These are phyloP conservation scores for Phyllostomus discolor DNA, from an alignment of 2,113 vertebrate species.

Conservation along the genomic window DNA sequence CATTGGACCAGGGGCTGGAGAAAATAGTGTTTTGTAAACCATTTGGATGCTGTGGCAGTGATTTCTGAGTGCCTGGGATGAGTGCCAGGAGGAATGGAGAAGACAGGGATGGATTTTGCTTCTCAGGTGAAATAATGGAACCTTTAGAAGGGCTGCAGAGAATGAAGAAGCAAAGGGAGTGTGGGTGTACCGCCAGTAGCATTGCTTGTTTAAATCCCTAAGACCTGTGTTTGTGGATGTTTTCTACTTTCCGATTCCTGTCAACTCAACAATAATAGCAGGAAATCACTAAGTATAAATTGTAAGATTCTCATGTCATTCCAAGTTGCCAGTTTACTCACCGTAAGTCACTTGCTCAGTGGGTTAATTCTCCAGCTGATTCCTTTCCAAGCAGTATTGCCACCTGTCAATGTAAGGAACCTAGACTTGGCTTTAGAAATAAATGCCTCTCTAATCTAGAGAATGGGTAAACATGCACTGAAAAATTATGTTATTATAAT, in stretches of 20 bases:
- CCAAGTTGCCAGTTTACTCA: slow-evolving; percentile 1
- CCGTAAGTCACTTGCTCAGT: not conserved
- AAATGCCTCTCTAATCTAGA: slow-evolving; percentile 37
- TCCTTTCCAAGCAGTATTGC: slow-evolving; percentile 20
- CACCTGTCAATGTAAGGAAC: slow-evolving; percentile 22
- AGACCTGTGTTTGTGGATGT: not conserved
- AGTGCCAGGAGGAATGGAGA: not conserved
- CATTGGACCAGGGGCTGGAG: not conserved
- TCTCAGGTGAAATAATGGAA: not conserved
- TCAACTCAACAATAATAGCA: not conserved
- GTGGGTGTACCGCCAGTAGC: not conserved
- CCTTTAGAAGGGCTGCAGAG: not conserved
- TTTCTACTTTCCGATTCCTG: not conserved
- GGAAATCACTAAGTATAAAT: not conserved
- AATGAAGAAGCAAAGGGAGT: not conserved
- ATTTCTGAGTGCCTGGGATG: not conserved
- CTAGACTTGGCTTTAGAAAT: slow-evolving; percentile 12
- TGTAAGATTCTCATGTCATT: not conserved
- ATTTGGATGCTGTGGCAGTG: not conserved
- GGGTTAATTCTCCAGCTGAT: slow-evolving; percentile 37
- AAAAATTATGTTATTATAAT: slow-evolving; percentile 38
- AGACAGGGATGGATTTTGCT: not conserved
- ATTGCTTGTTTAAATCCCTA: not conserved
- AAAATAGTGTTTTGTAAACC: not conserved
- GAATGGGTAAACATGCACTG: slow-evolving; percentile 17